Percentiles rank a stretch among this genome's conserved stretches.
Conservation (phyloP, 2,888 invertebrate species). For the Ormyrus thymus region DNA sequence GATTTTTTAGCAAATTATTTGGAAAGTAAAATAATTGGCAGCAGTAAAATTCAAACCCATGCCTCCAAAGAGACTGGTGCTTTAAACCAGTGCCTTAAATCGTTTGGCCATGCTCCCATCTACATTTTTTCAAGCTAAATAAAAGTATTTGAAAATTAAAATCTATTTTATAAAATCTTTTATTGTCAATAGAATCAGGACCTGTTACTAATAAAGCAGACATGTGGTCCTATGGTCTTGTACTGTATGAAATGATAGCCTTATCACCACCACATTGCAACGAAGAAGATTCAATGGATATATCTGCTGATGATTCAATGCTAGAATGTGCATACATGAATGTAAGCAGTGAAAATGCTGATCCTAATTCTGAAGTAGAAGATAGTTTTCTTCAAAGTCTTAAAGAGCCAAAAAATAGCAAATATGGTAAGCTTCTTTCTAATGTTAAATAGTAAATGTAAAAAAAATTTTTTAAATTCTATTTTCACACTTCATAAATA, state of each 20-base stretch:
- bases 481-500: constrained; percentile 19
- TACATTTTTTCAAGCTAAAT: background rate
- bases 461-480: constrained; percentile 45
- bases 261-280: constrained; percentile 81
- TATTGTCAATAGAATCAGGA: constrained; percentile 68
- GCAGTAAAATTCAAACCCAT: no score
- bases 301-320: constrained; percentile 64
- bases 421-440: constrained; percentile 54
- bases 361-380: constrained; percentile 60
- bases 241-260: constrained; percentile 89
- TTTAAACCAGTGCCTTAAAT: no score
- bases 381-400: constrained; percentile 59
- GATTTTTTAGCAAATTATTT: constrained; percentile 1
- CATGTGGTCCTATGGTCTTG: constrained; percentile 87
- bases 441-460: background rate
- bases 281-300: constrained; percentile 60
- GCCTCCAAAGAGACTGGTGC: no score
- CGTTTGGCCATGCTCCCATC: no score
- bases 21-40: background rate
- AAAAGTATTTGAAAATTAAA: background rate
- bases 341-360: constrained; percentile 55
- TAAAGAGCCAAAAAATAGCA: constrained; percentile 52
- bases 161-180: no score
- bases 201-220: constrained; percentile 84
- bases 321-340: constrained; percentile 44